Evolutionary conservation across 1,140 invertebrate species (phyloP).

Genomic region (Asobara japonica): DNA sequence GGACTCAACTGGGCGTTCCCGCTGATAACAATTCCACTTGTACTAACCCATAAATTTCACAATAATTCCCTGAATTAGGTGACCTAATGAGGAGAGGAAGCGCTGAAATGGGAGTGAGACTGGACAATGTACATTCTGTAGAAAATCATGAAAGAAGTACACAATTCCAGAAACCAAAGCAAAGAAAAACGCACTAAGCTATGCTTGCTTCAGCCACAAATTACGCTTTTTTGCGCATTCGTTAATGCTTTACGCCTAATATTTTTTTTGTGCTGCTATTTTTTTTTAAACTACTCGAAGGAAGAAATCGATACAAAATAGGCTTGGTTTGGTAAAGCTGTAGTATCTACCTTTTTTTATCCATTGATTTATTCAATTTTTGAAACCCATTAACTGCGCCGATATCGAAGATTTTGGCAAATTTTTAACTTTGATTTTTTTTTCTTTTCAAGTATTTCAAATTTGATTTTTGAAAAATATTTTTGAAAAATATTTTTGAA

Average conservation of each 20-base stretch:
- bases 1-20: not conserved
- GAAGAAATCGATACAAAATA: too few species aligned
- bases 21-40: not conserved
- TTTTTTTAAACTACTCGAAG: too few species aligned
- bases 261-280: constrained; percentile 21
- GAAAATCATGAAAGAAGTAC: not conserved
- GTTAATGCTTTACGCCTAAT: constrained; percentile 28
- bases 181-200: constrained; percentile 21
- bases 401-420: too few species aligned
- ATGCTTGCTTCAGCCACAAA: constrained; percentile 56
- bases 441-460: too few species aligned
- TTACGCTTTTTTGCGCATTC: constrained; percentile 40
- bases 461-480: too few species aligned
- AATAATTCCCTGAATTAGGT: not conserved
- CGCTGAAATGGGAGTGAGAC: constrained; percentile 35
- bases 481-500: too few species aligned
- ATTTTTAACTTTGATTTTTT: too few species aligned
- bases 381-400: too few species aligned
- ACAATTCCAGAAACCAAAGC: not conserved
- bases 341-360: too few species aligned
- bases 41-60: not conserved
- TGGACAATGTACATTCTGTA: constrained; percentile 31
- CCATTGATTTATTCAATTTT: too few species aligned
- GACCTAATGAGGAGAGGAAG: not conserved
- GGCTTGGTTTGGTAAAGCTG: too few species aligned